Conservation (phyloP, 2,888 invertebrate species). For the Ormyrus nitidulus region DNA sequence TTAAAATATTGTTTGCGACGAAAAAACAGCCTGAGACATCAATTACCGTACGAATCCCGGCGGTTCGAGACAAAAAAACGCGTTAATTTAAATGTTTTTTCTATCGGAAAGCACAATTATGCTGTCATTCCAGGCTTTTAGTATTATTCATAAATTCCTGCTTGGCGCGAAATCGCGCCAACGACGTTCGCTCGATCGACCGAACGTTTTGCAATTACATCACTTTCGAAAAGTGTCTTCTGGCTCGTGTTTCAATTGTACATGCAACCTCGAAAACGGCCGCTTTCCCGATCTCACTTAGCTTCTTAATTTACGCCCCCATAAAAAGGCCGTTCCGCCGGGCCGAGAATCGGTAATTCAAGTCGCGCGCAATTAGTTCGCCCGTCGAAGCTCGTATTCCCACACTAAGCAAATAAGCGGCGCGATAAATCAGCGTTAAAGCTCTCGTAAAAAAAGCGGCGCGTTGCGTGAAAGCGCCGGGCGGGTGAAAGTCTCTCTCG, state of each 20-base stretch:
- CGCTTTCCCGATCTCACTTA: background rate
- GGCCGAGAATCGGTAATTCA: too few relatives aligned
- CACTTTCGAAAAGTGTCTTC: too few relatives aligned
- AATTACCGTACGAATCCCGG: background rate
- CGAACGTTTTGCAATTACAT: too few relatives aligned
- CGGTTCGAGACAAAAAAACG: background rate
- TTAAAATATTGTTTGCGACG: background rate
- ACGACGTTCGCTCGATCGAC: too few relatives aligned
- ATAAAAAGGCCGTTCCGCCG: too few relatives aligned
- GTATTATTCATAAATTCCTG: too few relatives aligned
- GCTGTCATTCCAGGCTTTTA: background rate
- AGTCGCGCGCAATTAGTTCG: too few relatives aligned
- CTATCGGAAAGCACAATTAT: background rate
- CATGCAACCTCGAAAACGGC: background rate
- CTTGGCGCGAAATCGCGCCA: too few relatives aligned
- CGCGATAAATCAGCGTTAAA: conserved; percentile 17
- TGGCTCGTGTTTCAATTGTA: too few relatives aligned
- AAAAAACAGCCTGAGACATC: conserved; percentile 3
- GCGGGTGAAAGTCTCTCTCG: conserved; percentile 36
- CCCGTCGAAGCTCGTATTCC: background rate
- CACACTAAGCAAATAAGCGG: conserved; percentile 20
- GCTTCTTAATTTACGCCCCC: background rate
- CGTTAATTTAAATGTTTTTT: conserved; percentile 22
- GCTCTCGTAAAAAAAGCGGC: conserved; percentile 36
- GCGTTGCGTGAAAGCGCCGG: conserved; percentile 55